Evolutionary conservation across 2,888 invertebrate species (phyloP).

Genomic region (Augochlorella aurata): DNA sequence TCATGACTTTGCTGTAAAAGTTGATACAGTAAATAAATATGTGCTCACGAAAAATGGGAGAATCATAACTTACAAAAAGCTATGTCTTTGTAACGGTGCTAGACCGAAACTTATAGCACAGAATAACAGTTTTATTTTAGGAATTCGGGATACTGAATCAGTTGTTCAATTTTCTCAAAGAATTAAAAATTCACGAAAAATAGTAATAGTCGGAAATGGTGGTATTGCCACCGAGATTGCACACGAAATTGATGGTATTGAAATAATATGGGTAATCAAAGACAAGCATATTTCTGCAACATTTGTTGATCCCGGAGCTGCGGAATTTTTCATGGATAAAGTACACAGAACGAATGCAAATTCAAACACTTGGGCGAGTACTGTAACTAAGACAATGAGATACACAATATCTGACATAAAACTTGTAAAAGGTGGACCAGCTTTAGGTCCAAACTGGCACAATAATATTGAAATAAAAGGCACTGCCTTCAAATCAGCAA

Average conservation of each 20-base stretch:
- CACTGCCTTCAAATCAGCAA: conserved; percentile 82
- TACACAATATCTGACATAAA: conserved; percentile 85
- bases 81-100: conserved; percentile 96
- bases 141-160: conserved; percentile 97
- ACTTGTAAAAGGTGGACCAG: conserved; percentile 88
- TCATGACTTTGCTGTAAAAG: conserved; percentile 85
- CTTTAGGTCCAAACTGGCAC: conserved; percentile 99
- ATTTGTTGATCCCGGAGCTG: conserved; percentile 97
- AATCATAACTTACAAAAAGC: conserved; percentile 87
- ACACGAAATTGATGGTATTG: conserved; percentile 91
- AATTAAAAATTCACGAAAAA: conserved; percentile 86
- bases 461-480: conserved; percentile 86
- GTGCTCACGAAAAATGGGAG: conserved; percentile 84
- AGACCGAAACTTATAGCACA: conserved; percentile 89
- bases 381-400: conserved; percentile 85
- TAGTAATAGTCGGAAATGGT: conserved; percentile 97
- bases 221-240: conserved; percentile 99
- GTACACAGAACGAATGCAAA: conserved; percentile 68
- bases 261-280: conserved; percentile 96
- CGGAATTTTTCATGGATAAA: conserved; percentile 91
- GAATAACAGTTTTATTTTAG: conserved; percentile 87
- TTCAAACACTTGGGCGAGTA: conserved; percentile 27
- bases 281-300: conserved; percentile 96
- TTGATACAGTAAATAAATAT: conserved; percentile 84
- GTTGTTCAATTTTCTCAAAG: conserved; percentile 90